phyloP scores from a whole-genome alignment of 1,140 invertebrate genomes.

The Procambarus clarkii region DNA sequence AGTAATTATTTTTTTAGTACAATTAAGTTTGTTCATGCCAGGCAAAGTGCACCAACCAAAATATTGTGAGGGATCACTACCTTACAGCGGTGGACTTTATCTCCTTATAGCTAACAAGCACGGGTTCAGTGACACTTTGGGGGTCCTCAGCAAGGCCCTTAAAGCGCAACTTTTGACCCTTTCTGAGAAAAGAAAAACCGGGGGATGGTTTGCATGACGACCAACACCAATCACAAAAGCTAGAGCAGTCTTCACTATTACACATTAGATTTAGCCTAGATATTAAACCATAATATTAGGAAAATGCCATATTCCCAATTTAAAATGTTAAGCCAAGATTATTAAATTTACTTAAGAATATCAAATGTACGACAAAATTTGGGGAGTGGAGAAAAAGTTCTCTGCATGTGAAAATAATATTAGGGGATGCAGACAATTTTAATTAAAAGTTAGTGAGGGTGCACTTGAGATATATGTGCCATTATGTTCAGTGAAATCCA shows the following conservation, averaged over 20 bases:
- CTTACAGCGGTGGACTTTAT: slow-evolving; percentile 65
- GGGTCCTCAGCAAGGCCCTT: slow-evolving; percentile 65
- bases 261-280: slow-evolving; percentile 1
- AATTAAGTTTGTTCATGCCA: slow-evolving; percentile 42
- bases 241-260: slow-evolving; percentile 13
- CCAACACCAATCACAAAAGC: slow-evolving; percentile 39
- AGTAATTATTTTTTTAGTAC: not conserved
- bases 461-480: not conserved
- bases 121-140: slow-evolving; percentile 60
- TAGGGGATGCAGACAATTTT: not conserved
- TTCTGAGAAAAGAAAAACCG: slow-evolving; percentile 62
- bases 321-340: not conserved
- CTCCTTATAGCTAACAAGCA: slow-evolving; percentile 69
- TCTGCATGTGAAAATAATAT: not conserved
- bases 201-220: slow-evolving; percentile 35
- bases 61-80: slow-evolving; percentile 46
- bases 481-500: not conserved
- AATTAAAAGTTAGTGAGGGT: not conserved
- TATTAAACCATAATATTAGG: not conserved
- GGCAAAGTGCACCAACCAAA: slow-evolving; percentile 53
- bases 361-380: not conserved
- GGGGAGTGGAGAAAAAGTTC: not conserved
- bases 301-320: slow-evolving; percentile 23
- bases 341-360: not conserved
- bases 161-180: slow-evolving; percentile 68